phyloP scores from a whole-genome alignment of 2,888 invertebrate species.

The Hypsopygia costalis region DNA sequence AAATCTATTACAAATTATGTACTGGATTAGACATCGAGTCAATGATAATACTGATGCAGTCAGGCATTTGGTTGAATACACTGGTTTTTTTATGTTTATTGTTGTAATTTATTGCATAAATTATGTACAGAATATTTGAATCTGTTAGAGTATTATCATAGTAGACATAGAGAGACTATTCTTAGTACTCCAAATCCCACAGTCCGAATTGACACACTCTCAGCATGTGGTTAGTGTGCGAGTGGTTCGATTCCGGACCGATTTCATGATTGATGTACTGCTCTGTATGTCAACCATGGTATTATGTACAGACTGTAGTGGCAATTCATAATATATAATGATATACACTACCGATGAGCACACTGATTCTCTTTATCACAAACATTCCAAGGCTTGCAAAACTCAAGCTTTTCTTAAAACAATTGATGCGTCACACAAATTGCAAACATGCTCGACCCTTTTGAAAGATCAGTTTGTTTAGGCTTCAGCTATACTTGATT shows the following conservation, averaged over 20 bases:
- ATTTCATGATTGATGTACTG: too few species aligned
- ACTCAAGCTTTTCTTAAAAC: constrained; percentile 37
- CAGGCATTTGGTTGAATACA: neutral
- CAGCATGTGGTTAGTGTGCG: too few species aligned
- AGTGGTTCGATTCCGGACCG: too few species aligned
- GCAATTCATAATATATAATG: constrained; percentile 8
- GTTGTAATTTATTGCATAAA: neutral
- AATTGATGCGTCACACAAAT: constrained; percentile 38
- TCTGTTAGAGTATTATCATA: constrained; percentile 14
- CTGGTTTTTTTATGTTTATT: constrained; percentile 6
- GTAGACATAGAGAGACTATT: too few species aligned
- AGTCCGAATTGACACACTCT: too few species aligned
- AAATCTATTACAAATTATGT: too few species aligned
- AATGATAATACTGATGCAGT: neutral
- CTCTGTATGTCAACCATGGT: too few species aligned
- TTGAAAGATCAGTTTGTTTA: constrained; percentile 4
- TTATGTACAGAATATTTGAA: constrained; percentile 13
- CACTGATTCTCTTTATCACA: constrained; percentile 23
- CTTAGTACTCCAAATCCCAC: too few species aligned
- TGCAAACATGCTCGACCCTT: constrained; percentile 39
- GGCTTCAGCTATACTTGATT: constrained; percentile 16
- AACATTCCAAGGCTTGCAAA: constrained; percentile 49
- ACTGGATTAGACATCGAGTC: too few species aligned
- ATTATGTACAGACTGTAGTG: constrained; percentile 15
- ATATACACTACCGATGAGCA: constrained; percentile 20